Evolutionary conservation across 2,797 vertebrate species (phyloP).

Genomic region (Naso thynnoides): DNA sequence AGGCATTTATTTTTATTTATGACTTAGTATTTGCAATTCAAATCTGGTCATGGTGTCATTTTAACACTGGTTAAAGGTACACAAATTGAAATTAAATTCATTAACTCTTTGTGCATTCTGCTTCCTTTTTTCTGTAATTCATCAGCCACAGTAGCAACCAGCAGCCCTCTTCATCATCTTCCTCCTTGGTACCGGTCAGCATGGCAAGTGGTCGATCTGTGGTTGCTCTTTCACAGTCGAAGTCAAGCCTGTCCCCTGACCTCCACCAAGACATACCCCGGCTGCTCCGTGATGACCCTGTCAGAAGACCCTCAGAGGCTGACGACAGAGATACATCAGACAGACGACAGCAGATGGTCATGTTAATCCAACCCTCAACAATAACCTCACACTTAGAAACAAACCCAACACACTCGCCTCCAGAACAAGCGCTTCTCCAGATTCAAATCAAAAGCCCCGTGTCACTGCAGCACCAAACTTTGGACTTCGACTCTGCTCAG

Average conservation of each 20-base stretch:
- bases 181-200: constrained; percentile 68
- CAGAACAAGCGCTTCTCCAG: constrained; percentile 44
- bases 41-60: too few relatives aligned
- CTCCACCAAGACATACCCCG: constrained; percentile 35
- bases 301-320: constrained; percentile 36
- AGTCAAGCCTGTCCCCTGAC: constrained; percentile 46
- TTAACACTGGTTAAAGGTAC: too few relatives aligned
- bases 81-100: too few relatives aligned
- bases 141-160: constrained; percentile 64
- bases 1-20: too few relatives aligned
- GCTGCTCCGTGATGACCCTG: constrained; percentile 18
- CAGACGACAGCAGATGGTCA: constrained; percentile 53
- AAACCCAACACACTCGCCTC: constrained; percentile 5
- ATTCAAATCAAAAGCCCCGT: constrained; percentile 68
- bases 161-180: constrained; percentile 78
- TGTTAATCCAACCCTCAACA: constrained; percentile 54
- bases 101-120: too few relatives aligned
- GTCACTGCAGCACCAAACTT: constrained; percentile 55
- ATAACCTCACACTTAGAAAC: constrained; percentile 48
- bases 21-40: too few relatives aligned
- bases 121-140: constrained; percentile 6
- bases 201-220: constrained; percentile 54
- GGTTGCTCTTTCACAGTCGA: constrained; percentile 51
- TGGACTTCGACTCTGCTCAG: constrained; percentile 40
- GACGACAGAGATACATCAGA: constrained; percentile 37